These are phyloP conservation scores for Labeo catla DNA, from an alignment of 2,113 vertebrate species.

Conservation along the genomic window DNA sequence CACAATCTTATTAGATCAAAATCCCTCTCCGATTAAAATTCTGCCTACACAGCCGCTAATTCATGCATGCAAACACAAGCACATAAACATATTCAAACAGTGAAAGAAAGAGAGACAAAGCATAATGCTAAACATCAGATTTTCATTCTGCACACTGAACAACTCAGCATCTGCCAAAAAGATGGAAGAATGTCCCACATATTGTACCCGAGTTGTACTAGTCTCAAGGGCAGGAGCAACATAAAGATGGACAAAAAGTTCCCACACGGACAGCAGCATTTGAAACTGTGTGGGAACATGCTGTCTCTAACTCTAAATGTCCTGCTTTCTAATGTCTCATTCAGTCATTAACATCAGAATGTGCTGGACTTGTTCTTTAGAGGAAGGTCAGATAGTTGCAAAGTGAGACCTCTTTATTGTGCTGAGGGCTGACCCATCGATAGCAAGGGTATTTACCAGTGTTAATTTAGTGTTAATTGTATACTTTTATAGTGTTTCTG, in stretches of 20 bases:
- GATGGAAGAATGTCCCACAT: not conserved
- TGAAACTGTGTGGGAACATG: not conserved
- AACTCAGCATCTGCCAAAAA: not conserved
- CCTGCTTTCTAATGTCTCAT: not conserved
- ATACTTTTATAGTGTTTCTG: not conserved
- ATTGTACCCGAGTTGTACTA: not conserved
- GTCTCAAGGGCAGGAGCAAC: not conserved
- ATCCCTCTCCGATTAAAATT: not conserved
- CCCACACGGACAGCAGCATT: not conserved
- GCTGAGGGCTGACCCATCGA: not conserved
- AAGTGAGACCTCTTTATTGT: not conserved
- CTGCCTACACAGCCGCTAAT: not conserved
- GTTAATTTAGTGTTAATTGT: not conserved
- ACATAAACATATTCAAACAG: not conserved
- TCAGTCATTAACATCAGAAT: not conserved
- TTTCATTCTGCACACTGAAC: not conserved
- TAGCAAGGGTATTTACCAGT: not conserved
- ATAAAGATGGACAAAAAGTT: not conserved
- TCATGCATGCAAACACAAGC: not conserved
- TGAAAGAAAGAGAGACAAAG: not conserved
- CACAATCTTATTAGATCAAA: not conserved
- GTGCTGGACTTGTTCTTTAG: constrained; percentile 7
- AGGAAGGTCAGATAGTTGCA: not conserved
- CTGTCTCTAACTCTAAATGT: not conserved
- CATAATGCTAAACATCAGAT: not conserved